These are phyloP conservation scores for Agrochola lychnidis DNA, from an alignment of 2,888 invertebrate species.

Conservation along the genomic window DNA sequence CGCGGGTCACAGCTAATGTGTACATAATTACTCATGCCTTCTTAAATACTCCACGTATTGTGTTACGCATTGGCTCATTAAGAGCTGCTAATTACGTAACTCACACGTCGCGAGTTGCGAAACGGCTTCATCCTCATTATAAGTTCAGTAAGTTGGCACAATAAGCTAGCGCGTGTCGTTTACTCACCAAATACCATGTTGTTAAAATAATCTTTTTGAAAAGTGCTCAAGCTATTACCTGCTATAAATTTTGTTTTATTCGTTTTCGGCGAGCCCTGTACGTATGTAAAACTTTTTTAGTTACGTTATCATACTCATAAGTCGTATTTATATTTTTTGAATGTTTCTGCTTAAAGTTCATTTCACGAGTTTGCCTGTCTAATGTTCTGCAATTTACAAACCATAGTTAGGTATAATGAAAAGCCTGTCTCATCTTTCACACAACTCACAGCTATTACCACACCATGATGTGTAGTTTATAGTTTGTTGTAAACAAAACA, in stretches of 20 bases:
- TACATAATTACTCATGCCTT: constrained; percentile 11
- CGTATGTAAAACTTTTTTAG: neutral
- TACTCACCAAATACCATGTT: neutral
- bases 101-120: constrained; percentile 29
- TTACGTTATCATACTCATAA: neutral
- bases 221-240: neutral
- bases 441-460: neutral
- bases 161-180: neutral
- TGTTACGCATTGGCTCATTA: constrained; percentile 43
- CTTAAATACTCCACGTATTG: constrained; percentile 16
- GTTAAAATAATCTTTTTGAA: neutral
- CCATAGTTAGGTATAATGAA: neutral
- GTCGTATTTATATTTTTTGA: neutral
- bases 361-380: neutral
- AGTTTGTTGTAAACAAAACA: neutral
- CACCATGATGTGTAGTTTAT: neutral
- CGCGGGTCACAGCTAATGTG: neutral
- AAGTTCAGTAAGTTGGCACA: constrained; percentile 35
- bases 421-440: neutral
- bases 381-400: too few species aligned
- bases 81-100: constrained; percentile 38
- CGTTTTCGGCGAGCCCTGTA: neutral
- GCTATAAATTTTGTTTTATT: neutral
- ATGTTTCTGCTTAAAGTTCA: neutral
- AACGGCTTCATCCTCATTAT: constrained; percentile 41